A percentile compares a stretch with the other conserved stretches of the same genome.
Conservation (phyloP, 2,888 invertebrate species). For the Mesorhabditis belari region DNA sequence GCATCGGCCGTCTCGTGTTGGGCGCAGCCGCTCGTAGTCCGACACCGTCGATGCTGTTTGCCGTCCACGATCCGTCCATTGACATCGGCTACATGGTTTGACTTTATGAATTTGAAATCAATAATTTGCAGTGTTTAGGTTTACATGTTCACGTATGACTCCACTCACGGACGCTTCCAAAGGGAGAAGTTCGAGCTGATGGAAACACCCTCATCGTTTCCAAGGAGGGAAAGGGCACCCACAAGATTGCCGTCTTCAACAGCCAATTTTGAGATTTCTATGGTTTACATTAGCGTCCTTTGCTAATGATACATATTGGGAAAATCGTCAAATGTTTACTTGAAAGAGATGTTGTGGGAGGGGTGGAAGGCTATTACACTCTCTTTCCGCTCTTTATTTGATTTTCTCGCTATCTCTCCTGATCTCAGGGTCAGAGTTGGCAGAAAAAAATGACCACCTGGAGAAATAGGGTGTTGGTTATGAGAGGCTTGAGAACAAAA, state of each 20-base stretch:
- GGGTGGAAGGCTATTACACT: too few species aligned
- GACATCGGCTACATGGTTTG: slow-evolving; percentile 85
- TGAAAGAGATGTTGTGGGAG: too few species aligned
- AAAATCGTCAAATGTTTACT: too few species aligned
- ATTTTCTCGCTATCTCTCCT: too few species aligned
- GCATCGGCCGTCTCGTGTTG: slow-evolving; percentile 84
- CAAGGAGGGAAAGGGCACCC: slow-evolving; percentile 56
- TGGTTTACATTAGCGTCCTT: too few species aligned
- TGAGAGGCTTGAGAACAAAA: too few species aligned
- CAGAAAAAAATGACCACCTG: too few species aligned
- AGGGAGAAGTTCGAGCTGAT: slow-evolving; percentile 73
- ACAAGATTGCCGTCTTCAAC: slow-evolving; percentile 76
- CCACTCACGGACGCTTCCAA: slow-evolving; percentile 93
- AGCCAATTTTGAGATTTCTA: too few species aligned
- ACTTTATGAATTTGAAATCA: background rate
- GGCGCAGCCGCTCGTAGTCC: slow-evolving; percentile 76
- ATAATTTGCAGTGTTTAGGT: slow-evolving; percentile 55
- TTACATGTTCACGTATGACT: slow-evolving; percentile 94
- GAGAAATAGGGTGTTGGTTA: too few species aligned
- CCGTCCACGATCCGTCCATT: slow-evolving; percentile 95
- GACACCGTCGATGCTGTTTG: slow-evolving; percentile 62
- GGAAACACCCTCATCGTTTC: slow-evolving; percentile 75
- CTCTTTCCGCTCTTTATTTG: too few species aligned
- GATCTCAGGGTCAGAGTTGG: too few species aligned
- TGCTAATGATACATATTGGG: too few species aligned